Evolutionary conservation across 53 echinoderm and acorn worm species (phyloP).

Genomic region (Luidia sarsii): DNA sequence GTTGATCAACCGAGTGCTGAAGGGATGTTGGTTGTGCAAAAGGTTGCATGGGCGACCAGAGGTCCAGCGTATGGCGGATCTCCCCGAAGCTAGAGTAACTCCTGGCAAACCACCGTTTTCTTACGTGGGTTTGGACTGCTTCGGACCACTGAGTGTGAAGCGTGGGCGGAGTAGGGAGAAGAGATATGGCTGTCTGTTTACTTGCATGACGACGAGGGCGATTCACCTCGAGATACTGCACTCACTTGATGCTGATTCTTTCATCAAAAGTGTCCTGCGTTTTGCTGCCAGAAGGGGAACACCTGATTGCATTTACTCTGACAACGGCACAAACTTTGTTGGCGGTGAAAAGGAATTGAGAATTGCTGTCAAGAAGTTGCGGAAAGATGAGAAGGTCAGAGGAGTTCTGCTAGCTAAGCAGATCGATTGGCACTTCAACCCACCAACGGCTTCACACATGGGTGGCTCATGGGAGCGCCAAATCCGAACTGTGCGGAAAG

Average conservation of each 20-base stretch:
- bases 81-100: conserved; percentile 57
- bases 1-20: conserved; percentile 15
- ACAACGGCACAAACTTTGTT: too few species aligned
- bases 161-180: conserved; percentile 42
- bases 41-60: conserved; percentile 24
- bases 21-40: conserved; percentile 47
- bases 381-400: background rate
- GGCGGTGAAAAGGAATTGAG: too few species aligned
- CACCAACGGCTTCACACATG: conserved; percentile 34
- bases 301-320: conserved; percentile 51
- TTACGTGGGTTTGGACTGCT: conserved; percentile 58
- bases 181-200: conserved; percentile 66
- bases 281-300: conserved; percentile 64
- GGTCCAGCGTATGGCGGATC: too few species aligned
- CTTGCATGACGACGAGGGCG: conserved; percentile 57
- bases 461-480: conserved; percentile 17
- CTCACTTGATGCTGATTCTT: conserved; percentile 58
- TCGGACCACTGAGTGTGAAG: conserved; percentile 65
- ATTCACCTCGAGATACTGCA: conserved; percentile 45
- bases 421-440: too few species aligned
- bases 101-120: conserved; percentile 63
- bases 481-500: too few species aligned
- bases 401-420: background rate
- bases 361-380: conserved; percentile 14
- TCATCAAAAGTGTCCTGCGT: conserved; percentile 60